Evolutionary conservation across 2,888 invertebrate genomes (phyloP), one percentile per base, ranked within the genome.

Genomic region (Eulithis testata): DNA sequence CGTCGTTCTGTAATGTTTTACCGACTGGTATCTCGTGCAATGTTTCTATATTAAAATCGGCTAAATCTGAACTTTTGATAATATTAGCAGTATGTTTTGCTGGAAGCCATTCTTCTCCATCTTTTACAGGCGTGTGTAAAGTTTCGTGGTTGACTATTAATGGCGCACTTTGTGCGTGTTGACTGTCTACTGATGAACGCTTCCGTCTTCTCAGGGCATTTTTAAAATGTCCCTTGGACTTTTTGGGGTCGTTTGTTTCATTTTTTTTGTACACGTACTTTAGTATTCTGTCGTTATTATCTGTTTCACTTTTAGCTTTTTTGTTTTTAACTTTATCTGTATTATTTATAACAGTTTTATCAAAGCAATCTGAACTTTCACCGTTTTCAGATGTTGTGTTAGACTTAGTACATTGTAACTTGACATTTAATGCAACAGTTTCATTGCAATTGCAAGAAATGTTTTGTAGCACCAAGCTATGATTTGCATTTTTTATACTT

Each of bases 11-110:
- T 59, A 51, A 31, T 45, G 65, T 50, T 43, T 64, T 53, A 36
- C 21, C 47, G n/a, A 57, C 60, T 56, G 70, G 72, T 12, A 45
- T 63, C 14, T 76, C 77, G 72, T 91, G 91, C 45, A 83, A 70
- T 1, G 90, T 88, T 77, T 89, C 83, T 60, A 91, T 87, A 58
- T 86, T 85, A 66, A 88, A 91, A 76, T 91, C 85, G 47, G 90
- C 90, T 76, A 91, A 76, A 55, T 83, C 76, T 3, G 83, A 78
- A 43, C 73, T 74, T 69, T 84, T 80, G 27, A 89, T 81, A 43
- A 78, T 70, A 44, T 80, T 82, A 43, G 69, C 72, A 4, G 76
- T 75, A 50, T 71, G 72, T 68, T 76, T 67, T 11, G 73, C 71
- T 59, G 78, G 73, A 4, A 76, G 60, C 63, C 73, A 71, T 37